Evolutionary conservation across 2,113 vertebrate species (phyloP), one percentile per base, ranked within the genome.

Genomic region (Agapornis roseicollis): DNA sequence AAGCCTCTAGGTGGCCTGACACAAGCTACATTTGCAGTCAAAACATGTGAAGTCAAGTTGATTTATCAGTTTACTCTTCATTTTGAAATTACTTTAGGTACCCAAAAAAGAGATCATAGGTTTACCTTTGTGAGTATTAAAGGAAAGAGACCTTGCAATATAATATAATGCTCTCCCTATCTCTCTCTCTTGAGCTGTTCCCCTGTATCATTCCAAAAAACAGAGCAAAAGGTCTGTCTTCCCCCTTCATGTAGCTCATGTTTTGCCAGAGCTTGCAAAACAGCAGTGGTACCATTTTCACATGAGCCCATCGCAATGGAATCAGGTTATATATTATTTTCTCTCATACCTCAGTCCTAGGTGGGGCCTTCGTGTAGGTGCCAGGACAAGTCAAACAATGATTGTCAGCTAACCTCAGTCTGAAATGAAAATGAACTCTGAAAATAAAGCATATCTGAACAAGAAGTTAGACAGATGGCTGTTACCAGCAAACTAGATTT

Each of bases 341-440:
- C 85, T 66, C 50, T 97, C 92, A 96, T 77, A 73, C 85, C 69
- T 94, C 71, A 97, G 82, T 56, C 78, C 53, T 96, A 96, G 93
- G 94, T 61, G 86, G 89, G 69, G 86, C 80, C 50, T 90, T 89
- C 73, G 33, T 81, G 55, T 73, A 79, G 85, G 77, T 97, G 95
- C 94, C 94, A 95, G 81, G 86, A 71, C 82, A 77, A 95, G 96
- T 91, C 92, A 96, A 90, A 69, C 89, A 97, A 88, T 35, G 13
- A 91, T 80, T 97, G 79, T 89, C 76, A 74, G 77, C 89, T 96
- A 97, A 97, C 94, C 87, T 97, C 96, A 95, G 91, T 77, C 89
- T 95, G 82, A 50, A 90, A 82, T 96, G 93, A 87, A 90, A 93
- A 85, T 69, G 71, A 86, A 20, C 50, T 79, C 49, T 91, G 91